Evolutionary conservation across 2,797 vertebrate genomes (phyloP), one percentile per base, ranked within the genome.

Genomic region (Anomalospiza imberbis): DNA sequence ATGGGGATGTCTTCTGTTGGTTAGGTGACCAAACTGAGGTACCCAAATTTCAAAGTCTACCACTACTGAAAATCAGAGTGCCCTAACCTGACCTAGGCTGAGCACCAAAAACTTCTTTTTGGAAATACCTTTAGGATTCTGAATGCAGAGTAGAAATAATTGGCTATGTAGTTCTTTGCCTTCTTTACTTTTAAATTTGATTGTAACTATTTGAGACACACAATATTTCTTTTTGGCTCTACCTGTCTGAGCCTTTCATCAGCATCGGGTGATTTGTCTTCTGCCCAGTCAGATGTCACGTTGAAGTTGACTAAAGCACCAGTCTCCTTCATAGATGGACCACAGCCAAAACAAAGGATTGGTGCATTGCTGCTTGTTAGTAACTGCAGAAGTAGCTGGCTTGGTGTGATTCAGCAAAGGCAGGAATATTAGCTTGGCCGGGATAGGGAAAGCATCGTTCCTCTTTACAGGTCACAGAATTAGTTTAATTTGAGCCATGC

Each of bases 1-100:
- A 57, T 55, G 36, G n/a, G 18, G 24, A 12, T 89, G 38, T 73
- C 88, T 93, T 95, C 79, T 92, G 38, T 87, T 93, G 45, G 32
- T 72, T 85, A 63, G 48, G n/a, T 76, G 76, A 47, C 28, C 36
- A 57, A 88, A 72, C 4, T 0, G 2, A 74, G n/a, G 45, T 19
- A 65, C 12, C 16, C 2, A 2, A 77, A 76, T 88, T 85, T 88
- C 45, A 58, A 85, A 88, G 20, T 1, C 3, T 32, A 73, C 32
- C 8, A 10, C 36, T 88, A 28, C 76, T 76, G 70, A 78, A 76
- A 93, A 81, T 40, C 32, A 21, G 51, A 32, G 24, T 65, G 17
- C 20, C 44, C 29, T 93, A 57, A 67, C 3, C 5, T 0, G 0
- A 40, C 22, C 17, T 53, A 17, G 17, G 29, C 21, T 68, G 26